Evolutionary conservation across 2,888 invertebrate species (phyloP).

Genomic region (Drosophila atripex): DNA sequence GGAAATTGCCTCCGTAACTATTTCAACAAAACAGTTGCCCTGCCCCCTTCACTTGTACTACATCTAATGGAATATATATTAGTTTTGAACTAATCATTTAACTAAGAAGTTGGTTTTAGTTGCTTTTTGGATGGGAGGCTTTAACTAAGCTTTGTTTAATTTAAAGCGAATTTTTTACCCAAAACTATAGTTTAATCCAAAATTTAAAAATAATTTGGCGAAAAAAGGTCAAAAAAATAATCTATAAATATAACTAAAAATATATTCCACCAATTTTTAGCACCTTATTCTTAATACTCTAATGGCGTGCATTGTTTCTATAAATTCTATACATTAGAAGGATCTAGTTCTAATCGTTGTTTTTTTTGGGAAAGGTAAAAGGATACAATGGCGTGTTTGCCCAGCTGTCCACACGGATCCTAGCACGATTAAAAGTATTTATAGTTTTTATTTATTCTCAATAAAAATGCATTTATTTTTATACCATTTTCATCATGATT

Average conservation of each 20-base stretch:
- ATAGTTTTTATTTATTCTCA: conserved; percentile 5
- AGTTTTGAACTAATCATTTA: conserved; percentile 2
- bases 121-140: too few relatives aligned
- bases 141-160: too few relatives aligned
- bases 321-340: neutral
- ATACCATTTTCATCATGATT: neutral
- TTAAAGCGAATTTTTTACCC: too few relatives aligned
- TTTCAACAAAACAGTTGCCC: conserved; percentile 12
- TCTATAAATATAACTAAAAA: neutral
- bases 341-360: neutral
- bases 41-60: neutral
- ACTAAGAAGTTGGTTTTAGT: neutral
- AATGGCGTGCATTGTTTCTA: neutral
- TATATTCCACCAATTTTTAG: neutral
- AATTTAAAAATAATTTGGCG: too few relatives aligned
- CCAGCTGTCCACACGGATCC: neutral
- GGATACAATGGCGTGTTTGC: neutral
- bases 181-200: too few relatives aligned
- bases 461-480: conserved; percentile 1
- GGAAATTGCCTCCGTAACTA: conserved; percentile 29
- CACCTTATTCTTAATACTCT: neutral
- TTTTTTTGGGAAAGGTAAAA: neutral
- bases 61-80: conserved; percentile 18
- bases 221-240: too few relatives aligned
- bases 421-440: conserved; percentile 3